Evolutionary conservation across 1,140 invertebrate genomes (phyloP).

Genomic region (Drosophila sucinea): DNA sequence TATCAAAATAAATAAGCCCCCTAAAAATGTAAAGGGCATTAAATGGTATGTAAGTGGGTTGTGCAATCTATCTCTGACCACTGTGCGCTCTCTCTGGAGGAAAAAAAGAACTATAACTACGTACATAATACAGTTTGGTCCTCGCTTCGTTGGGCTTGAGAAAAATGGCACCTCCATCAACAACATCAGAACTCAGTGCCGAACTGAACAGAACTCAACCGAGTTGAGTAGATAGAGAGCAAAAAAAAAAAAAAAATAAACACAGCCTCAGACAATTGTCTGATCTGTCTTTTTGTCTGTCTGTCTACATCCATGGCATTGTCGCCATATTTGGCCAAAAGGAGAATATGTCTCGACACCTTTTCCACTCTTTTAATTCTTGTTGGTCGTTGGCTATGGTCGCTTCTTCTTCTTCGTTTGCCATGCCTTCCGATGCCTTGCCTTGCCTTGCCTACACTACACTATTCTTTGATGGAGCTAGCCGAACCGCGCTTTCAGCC

Average conservation of each 20-base stretch:
- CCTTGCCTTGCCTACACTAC: slow-evolving; percentile 15
- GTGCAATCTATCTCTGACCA: slow-evolving; percentile 4
- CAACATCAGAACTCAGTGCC: slow-evolving; percentile 6
- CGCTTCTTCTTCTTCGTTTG: background rate
- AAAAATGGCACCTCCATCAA: slow-evolving; percentile 67
- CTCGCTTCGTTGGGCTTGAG: slow-evolving; percentile 67
- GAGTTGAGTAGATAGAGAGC: background rate
- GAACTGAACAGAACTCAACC: background rate
- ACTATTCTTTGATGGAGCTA: slow-evolving; percentile 12
- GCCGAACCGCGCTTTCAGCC: slow-evolving; percentile 18
- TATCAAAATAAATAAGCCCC: too few relatives aligned
- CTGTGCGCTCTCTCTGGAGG: slow-evolving; percentile 9
- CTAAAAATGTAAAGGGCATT: too few relatives aligned
- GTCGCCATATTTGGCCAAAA: slow-evolving; percentile 44
- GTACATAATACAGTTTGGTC: slow-evolving; percentile 41
- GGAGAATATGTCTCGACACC: slow-evolving; percentile 70
- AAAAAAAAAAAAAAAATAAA: background rate
- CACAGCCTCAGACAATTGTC: slow-evolving; percentile 50
- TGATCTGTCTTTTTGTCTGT: slow-evolving; percentile 10
- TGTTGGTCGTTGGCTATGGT: background rate
- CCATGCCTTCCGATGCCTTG: slow-evolving; percentile 31
- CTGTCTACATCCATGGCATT: slow-evolving; percentile 29
- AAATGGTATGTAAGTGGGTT: too few relatives aligned
- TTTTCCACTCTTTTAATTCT: slow-evolving; percentile 34
- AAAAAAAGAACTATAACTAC: background rate